Percentiles rank a stretch among this genome's conserved stretches.
Evolutionary conservation across 1,140 invertebrate species (phyloP).

Genomic region (Drosophila sp.): DNA sequence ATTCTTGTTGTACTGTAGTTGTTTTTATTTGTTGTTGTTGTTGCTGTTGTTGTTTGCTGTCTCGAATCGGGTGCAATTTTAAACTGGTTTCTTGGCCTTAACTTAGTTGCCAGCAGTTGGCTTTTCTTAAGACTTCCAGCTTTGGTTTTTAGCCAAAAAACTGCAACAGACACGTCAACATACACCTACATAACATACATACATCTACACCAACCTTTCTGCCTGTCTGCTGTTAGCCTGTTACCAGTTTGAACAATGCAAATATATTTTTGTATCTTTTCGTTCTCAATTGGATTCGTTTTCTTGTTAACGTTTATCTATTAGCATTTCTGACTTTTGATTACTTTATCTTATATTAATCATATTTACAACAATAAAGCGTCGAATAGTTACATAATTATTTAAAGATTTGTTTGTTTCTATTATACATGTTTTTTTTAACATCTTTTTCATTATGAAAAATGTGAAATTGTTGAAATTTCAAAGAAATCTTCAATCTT

Average conservation of each 20-base stretch:
- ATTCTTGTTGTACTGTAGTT: conserved; percentile 29
- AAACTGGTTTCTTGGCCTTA: conserved; percentile 65
- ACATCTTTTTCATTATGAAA: too few species aligned
- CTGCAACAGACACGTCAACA: conserved; percentile 5
- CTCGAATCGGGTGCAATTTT: conserved; percentile 56
- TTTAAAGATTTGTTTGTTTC: too few species aligned
- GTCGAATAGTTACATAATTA: too few species aligned
- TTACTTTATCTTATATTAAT: too few species aligned
- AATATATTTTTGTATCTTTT: not conserved
- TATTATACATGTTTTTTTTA: too few species aligned
- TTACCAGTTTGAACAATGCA: conserved; percentile 25
- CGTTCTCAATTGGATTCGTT: not conserved
- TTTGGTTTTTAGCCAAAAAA: conserved; percentile 30
- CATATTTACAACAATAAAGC: too few species aligned
- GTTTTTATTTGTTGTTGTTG: not conserved
- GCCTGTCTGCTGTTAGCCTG: conserved; percentile 7
- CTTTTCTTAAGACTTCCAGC: conserved; percentile 20
- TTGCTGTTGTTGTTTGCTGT: too few species aligned
- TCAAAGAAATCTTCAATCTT: too few species aligned
- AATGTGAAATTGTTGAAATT: too few species aligned
- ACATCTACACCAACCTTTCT: not conserved
- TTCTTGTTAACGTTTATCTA: too few species aligned
- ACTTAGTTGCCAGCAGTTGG: conserved; percentile 19
- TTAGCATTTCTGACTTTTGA: too few species aligned
- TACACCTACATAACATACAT: not conserved